Evolutionary conservation across 2,888 invertebrate species (phyloP).

Genomic region (Pollenia labialis): DNA sequence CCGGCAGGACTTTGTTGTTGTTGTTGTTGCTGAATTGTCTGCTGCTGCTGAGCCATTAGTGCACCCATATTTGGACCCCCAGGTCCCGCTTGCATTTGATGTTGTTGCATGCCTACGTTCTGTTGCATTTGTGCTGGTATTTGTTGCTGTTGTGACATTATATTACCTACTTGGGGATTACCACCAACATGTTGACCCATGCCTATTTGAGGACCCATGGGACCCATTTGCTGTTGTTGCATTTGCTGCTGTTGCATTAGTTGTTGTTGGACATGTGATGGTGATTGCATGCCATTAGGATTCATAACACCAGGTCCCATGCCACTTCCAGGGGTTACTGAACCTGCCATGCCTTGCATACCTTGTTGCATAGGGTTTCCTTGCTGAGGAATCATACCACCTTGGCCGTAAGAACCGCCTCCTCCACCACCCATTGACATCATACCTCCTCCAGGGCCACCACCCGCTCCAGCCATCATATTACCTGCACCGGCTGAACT

Average conservation of each 20-base stretch:
- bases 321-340: slow-evolving; percentile 61
- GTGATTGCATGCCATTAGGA: slow-evolving; percentile 73
- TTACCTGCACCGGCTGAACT: slow-evolving; percentile 66
- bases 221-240: slow-evolving; percentile 74
- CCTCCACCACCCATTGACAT: slow-evolving; percentile 63
- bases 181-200: slow-evolving; percentile 60
- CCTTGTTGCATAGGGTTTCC: slow-evolving; percentile 68
- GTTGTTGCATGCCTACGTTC: slow-evolving; percentile 73
- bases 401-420: slow-evolving; percentile 62
- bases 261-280: slow-evolving; percentile 74
- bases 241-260: slow-evolving; percentile 76
- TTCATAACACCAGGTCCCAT: slow-evolving; percentile 75
- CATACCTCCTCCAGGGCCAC: slow-evolving; percentile 66
- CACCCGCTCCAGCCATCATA: slow-evolving; percentile 62
- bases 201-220: slow-evolving; percentile 54
- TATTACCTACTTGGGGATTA: slow-evolving; percentile 65
- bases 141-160: slow-evolving; percentile 79
- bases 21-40: slow-evolving; percentile 51
- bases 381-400: slow-evolving; percentile 59
- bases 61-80: slow-evolving; percentile 47
- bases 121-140: slow-evolving; percentile 74
- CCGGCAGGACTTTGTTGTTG: slow-evolving; percentile 51
- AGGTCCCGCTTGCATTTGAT: slow-evolving; percentile 72
- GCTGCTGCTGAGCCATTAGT: slow-evolving; percentile 63
- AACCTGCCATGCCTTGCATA: slow-evolving; percentile 59